Evolutionary conservation across 2,113 vertebrate species (phyloP).

Genomic region (Oxygymnocypris stewartii): DNA sequence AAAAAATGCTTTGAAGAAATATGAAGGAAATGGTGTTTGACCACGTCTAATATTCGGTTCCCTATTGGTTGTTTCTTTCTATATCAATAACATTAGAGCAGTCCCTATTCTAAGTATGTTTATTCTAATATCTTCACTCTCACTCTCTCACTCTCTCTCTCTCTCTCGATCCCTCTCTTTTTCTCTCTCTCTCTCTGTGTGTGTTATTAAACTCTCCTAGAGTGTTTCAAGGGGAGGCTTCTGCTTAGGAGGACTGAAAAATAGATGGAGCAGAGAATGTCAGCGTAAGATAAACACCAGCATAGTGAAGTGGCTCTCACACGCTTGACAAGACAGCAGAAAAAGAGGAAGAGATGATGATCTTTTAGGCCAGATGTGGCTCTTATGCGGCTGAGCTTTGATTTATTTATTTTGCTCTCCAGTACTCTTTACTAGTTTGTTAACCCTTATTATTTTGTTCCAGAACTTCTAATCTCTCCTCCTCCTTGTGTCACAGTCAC

Average conservation of each 20-base stretch:
- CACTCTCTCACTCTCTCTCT: neutral
- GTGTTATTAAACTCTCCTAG: constrained; percentile 37
- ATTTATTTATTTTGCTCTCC: neutral
- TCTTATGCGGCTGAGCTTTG: neutral
- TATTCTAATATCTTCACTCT: constrained; percentile 18
- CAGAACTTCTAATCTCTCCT: neutral
- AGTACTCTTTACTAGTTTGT: neutral
- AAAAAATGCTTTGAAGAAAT: no score
- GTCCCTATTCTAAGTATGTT: neutral
- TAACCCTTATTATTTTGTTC: constrained; percentile 1
- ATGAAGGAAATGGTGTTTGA: no score
- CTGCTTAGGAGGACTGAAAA: constrained; percentile 37
- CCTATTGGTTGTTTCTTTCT: neutral
- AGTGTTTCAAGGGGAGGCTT: constrained; percentile 49
- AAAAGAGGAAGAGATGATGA: constrained; percentile 30
- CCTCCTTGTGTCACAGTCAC: neutral
- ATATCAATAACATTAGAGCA: neutral
- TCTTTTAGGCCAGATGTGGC: constrained; percentile 26
- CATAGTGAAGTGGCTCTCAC: constrained; percentile 61
- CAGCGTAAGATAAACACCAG: constrained; percentile 64
- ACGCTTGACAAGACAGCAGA: constrained; percentile 58
- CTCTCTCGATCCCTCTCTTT: neutral
- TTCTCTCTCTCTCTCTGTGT: neutral
- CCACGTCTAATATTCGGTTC: neutral
- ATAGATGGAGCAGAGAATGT: constrained; percentile 61